Conservation (phyloP, 2,797 vertebrate genomes). For the Urophycis tenuis region DNA sequence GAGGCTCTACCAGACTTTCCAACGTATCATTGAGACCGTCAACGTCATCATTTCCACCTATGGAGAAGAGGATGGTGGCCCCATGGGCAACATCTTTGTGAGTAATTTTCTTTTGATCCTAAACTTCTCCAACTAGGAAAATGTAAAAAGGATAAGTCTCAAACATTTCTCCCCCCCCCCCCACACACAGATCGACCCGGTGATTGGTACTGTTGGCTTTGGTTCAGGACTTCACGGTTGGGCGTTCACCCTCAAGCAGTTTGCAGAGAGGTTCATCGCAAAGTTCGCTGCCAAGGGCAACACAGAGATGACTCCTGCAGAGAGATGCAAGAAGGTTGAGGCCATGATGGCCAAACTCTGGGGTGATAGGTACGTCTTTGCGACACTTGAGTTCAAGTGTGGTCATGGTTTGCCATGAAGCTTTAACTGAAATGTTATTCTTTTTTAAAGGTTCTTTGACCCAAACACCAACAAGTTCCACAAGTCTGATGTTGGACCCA, state of each 20-base stretch:
- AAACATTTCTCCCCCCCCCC: neutral
- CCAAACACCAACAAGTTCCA: conserved; percentile 77
- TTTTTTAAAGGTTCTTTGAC: conserved; percentile 79
- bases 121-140: neutral
- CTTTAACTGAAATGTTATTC: neutral
- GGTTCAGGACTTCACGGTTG: conserved; percentile 93
- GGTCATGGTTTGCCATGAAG: neutral
- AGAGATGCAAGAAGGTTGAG: conserved; percentile 91
- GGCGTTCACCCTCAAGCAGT: conserved; percentile 98
- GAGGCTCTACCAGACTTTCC: conserved; percentile 91
- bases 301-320: conserved; percentile 66
- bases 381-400: too few species aligned
- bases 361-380: conserved; percentile 80
- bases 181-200: conserved; percentile 84
- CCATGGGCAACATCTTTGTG: conserved; percentile 93
- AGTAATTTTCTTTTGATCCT: conserved; percentile 21
- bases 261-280: conserved; percentile 91
- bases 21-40: conserved; percentile 90
- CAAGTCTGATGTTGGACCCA: conserved; percentile 65
- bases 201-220: conserved; percentile 87
- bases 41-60: conserved; percentile 96
- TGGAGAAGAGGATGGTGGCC: conserved; percentile 82
- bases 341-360: conserved; percentile 99
- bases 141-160: neutral
- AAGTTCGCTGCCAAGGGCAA: conserved; percentile 92